Evolutionary conservation across 2,888 invertebrate species (phyloP).

Genomic region (Congeria kusceri): DNA sequence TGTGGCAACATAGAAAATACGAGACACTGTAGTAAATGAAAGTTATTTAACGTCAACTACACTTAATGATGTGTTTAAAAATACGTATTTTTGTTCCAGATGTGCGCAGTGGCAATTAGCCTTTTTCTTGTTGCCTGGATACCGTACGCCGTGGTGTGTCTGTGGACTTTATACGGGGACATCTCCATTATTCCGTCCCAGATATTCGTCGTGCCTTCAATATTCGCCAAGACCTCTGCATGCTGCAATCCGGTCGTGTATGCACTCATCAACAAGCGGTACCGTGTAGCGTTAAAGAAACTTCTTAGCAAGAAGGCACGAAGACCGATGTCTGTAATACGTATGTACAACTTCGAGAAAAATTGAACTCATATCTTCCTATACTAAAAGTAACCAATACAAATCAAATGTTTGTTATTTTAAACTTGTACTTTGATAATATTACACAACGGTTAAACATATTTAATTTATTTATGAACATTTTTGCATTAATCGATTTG

Average conservation of each 20-base stretch:
- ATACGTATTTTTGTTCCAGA: slow-evolving; percentile 56
- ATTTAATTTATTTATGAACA: too few relatives aligned
- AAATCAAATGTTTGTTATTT: not conserved
- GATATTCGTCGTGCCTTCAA: slow-evolving; percentile 51
- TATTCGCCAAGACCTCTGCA: slow-evolving; percentile 74
- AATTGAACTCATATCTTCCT: slow-evolving; percentile 1
- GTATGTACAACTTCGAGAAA: slow-evolving; percentile 33
- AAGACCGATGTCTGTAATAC: slow-evolving; percentile 21
- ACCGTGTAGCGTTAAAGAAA: slow-evolving; percentile 53
- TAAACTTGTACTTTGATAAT: not conserved
- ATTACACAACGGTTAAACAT: not conserved
- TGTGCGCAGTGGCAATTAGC: slow-evolving; percentile 64
- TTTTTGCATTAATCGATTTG: too few relatives aligned
- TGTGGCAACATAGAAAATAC: too few relatives aligned
- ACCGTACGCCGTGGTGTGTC: slow-evolving; percentile 69
- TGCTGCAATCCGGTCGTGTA: slow-evolving; percentile 71
- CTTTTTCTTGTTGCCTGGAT: slow-evolving; percentile 71
- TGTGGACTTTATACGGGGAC: slow-evolving; percentile 61
- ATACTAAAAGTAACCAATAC: not conserved
- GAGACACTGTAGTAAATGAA: too few relatives aligned
- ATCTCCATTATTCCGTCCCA: slow-evolving; percentile 34
- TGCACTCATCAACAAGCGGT: slow-evolving; percentile 63
- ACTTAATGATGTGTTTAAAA: too few relatives aligned
- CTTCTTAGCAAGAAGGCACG: slow-evolving; percentile 30
- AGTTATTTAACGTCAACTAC: too few relatives aligned